A percentile compares a stretch with the other conserved stretches of the same genome.
These are phyloP conservation scores for Martes flavigula DNA, from an alignment of 2,797 vertebrate species.

Conservation along the genomic window DNA sequence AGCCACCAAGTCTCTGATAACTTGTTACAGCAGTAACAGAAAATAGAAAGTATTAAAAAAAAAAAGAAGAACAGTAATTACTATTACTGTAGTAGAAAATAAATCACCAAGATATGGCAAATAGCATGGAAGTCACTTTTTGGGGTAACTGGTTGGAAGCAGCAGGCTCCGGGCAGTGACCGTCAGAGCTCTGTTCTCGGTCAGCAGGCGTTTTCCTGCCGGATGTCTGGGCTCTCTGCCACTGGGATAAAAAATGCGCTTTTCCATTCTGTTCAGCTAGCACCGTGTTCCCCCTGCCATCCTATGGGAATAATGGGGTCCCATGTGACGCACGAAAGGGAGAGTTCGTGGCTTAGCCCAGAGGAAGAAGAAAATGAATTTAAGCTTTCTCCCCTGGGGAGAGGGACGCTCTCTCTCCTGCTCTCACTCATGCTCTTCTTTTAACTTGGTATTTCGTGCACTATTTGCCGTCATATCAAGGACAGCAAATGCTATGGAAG, in stretches of 20 bases:
- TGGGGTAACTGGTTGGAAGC: not conserved
- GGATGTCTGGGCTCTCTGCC: not conserved
- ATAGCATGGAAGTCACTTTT: not conserved
- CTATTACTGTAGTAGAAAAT: not conserved
- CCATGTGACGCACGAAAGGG: not conserved
- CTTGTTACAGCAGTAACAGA: not conserved
- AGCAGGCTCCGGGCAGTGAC: not conserved
- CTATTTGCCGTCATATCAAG: not conserved
- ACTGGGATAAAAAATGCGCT: too few species aligned
- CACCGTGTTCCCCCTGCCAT: not conserved
- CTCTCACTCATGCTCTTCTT: not conserved
- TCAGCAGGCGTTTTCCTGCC: not conserved
- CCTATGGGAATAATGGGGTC: not conserved
- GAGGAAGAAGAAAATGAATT: not conserved
- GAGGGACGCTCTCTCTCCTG: too few species aligned
- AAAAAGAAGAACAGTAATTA: not conserved
- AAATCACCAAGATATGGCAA: not conserved
- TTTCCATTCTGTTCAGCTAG: not conserved
- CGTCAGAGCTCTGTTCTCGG: not conserved
- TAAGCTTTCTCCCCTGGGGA: not conserved
- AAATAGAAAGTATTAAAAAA: not conserved
- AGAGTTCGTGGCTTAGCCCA: not conserved
- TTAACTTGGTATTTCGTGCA: not conserved
- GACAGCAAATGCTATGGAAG: accelerated
- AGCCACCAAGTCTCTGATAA: not conserved